phyloP scores from a whole-genome alignment of 2,797 vertebrate species.

The Poeciliopsis gracilis region DNA sequence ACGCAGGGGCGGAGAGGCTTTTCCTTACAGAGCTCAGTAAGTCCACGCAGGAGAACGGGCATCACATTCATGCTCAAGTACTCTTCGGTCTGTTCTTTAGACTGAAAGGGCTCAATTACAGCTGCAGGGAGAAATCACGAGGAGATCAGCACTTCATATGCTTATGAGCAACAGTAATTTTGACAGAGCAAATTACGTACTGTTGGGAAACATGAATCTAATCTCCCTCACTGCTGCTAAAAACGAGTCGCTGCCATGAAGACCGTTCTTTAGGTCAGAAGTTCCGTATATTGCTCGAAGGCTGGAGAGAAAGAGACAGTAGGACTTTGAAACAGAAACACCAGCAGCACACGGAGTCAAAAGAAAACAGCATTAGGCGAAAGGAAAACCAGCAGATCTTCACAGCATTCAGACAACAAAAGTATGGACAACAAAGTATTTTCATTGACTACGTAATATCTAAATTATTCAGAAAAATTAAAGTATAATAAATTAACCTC shows the following conservation, averaged over 20 bases:
- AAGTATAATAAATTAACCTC: background rate
- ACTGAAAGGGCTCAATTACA: conserved; percentile 84
- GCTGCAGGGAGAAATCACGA: conserved; percentile 70
- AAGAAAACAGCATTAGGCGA: background rate
- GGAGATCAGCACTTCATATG: background rate
- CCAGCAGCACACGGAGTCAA: background rate
- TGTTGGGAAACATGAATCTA: conserved; percentile 91
- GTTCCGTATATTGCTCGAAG: conserved; percentile 92
- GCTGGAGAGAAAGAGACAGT: conserved; percentile 73
- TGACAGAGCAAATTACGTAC: conserved; percentile 73
- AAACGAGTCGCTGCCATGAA: conserved; percentile 90
- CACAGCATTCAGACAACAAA: background rate
- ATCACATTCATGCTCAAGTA: conserved; percentile 87
- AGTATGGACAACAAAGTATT: background rate
- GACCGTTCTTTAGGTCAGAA: conserved; percentile 89
- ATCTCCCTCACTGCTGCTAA: conserved; percentile 90
- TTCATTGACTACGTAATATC: too few relatives aligned
- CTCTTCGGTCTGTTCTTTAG: conserved; percentile 82
- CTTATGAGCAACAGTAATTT: background rate
- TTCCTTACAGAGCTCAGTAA: conserved; percentile 90
- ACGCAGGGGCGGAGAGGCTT: conserved; percentile 92
- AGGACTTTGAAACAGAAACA: conserved; percentile 11
- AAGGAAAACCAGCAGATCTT: background rate
- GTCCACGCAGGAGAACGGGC: conserved; percentile 87
- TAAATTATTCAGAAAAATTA: background rate